These are phyloP conservation scores for Perccottus glenii DNA, from an alignment of 2,113 vertebrate genomes.

Conservation along the genomic window DNA sequence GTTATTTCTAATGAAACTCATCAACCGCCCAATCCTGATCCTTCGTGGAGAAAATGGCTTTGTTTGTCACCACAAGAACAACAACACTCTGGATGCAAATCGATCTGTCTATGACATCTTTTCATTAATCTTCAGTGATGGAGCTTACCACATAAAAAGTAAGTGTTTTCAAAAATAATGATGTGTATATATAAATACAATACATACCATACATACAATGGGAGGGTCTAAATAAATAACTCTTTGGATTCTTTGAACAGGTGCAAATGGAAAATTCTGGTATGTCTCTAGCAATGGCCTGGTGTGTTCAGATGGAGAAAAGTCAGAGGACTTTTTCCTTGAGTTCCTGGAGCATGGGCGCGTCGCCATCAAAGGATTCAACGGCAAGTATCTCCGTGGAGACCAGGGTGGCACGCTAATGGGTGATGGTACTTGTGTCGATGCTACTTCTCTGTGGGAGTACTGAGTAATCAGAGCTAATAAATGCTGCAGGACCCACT, in stretches of 20 bases:
- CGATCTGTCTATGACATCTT: slow-evolving; percentile 94
- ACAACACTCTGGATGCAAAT: slow-evolving; percentile 91
- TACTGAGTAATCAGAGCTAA: slow-evolving; percentile 77
- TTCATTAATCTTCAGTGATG: slow-evolving; percentile 88
- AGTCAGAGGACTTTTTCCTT: slow-evolving; percentile 91
- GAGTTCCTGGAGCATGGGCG: slow-evolving; percentile 90
- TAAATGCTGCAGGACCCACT: slow-evolving; percentile 35
- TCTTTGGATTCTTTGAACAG: slow-evolving; percentile 66
- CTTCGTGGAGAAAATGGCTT: slow-evolving; percentile 91
- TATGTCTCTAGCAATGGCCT: slow-evolving; percentile 86
- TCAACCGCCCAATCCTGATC: slow-evolving; percentile 94
- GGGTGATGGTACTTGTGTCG: slow-evolving; percentile 80
- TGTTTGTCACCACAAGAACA: slow-evolving; percentile 90
- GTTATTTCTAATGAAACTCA: slow-evolving; percentile 91
- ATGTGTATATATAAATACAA: too few species aligned
- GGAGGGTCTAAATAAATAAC: neutral
- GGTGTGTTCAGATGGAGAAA: slow-evolving; percentile 89
- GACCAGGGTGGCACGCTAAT: slow-evolving; percentile 91
- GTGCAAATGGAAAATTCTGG: slow-evolving; percentile 90
- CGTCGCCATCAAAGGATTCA: slow-evolving; percentile 87
- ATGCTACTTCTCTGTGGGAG: slow-evolving; percentile 88
- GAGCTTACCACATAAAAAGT: slow-evolving; percentile 95
- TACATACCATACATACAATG: too few species aligned
- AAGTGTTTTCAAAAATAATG: slow-evolving; percentile 22
- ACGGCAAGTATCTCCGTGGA: slow-evolving; percentile 89